Percentiles rank a stretch among this genome's conserved stretches.
Conservation (phyloP, 2,797 vertebrate genomes). For the Halcyon smyrnensis region DNA sequence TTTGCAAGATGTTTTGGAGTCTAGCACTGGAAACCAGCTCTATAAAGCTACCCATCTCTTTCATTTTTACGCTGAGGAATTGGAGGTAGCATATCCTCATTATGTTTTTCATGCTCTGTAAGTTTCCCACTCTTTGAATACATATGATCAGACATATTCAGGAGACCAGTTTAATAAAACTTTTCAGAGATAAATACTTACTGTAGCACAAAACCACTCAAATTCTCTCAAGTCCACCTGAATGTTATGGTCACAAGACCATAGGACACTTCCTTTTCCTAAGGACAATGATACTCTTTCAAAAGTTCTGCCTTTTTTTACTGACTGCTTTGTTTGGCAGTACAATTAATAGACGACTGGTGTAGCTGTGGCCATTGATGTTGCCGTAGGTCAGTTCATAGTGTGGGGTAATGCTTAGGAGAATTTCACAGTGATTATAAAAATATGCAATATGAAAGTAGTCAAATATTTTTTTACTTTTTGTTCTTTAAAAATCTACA, state of each 20-base stretch:
- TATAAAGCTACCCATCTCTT: background rate
- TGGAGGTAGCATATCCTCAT: background rate
- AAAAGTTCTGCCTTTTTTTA: background rate
- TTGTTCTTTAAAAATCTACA: background rate
- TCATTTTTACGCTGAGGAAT: background rate
- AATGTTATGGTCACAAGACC: background rate
- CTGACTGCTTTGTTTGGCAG: background rate
- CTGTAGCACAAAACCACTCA: rapidly evolving
- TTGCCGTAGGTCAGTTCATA: background rate
- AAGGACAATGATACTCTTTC: background rate
- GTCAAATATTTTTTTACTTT: background rate
- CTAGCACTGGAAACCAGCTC: background rate
- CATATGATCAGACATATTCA: background rate
- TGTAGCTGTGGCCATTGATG: background rate
- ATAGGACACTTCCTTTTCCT: background rate
- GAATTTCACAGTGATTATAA: background rate
- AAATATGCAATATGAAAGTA: background rate
- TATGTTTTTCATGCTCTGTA: background rate
- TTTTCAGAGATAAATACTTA: background rate
- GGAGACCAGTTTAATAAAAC: background rate
- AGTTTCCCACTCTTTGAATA: background rate
- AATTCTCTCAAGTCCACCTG: background rate
- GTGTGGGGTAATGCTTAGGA: background rate
- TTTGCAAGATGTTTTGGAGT: background rate
- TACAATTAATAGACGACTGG: background rate